Evolutionary conservation across 2,888 invertebrate genomes (phyloP), one percentile per base, ranked within the genome.

Genomic region (Furcula furcula): DNA sequence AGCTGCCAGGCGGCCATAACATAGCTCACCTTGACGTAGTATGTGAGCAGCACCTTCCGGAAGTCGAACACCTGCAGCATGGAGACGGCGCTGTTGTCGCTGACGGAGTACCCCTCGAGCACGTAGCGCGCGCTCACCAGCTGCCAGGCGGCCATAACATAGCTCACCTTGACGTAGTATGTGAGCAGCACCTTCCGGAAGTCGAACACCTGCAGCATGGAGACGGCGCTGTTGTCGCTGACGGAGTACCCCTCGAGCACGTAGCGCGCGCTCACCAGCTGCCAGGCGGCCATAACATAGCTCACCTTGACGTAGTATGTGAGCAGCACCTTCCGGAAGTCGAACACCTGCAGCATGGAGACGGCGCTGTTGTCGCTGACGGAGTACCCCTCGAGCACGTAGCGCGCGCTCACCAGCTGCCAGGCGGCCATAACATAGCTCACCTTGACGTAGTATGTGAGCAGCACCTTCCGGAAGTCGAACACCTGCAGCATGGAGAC

Each of bases 231-330:
- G 89, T 99, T 99, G 84, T 99, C 99, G 0, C 97, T 96, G 65
- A 99, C n/a, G 55, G 97, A 97, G 88, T 99, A 99, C 0, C 99
- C 99, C 83, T 99, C 99, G 15, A 99, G 92, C 34, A 99, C 97
- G 80, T 99, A 99, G 69, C 98, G 96, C n/a, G 97, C 94, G 26
- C 96, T 95, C 95, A 95, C 89, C 98, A 99, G 54, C 54, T 49
- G 98, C 98, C n/a, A 98, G 97, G 80, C 99, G 99, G 98, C 96
- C 97, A n/a, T n/a, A n/a, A n/a, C n/a, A n/a, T n/a, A 65, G 94
- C 70, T 69, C 68, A 96, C 96, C 93, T 99, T 98, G 25, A 99
- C 97, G 68, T 98, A 99, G 75, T 98, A 98, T 0, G 98, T 97
- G 59, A 99, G 97, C 55, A 99, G 92, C 50, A 98, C 96, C 87